Evolutionary conservation across 2,888 invertebrate species (phyloP), one percentile per base, ranked within the genome.

Genomic region (Drosophila rellima): DNA sequence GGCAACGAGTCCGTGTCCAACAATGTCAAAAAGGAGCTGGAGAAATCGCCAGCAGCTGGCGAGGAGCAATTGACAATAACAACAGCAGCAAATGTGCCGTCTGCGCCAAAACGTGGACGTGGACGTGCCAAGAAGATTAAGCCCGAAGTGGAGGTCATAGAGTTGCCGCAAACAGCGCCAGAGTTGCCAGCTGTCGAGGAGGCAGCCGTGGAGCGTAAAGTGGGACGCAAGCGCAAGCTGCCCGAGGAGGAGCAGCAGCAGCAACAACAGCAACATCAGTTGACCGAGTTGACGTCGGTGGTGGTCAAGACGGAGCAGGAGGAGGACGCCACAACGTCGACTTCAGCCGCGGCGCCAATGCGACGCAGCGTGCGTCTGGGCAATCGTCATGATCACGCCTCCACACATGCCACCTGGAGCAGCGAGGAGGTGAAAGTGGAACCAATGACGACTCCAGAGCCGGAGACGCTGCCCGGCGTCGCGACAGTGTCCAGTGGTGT

Each of bases 301-400:
- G 50, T 65, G 6, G 70, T 81, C 6, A 91, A 88, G 67, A 68
- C 76, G 1, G 90, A 89, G n/a, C 85, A 83, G 4, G 85, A 89
- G 20, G 77, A 70, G 10, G 63, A 66, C 35, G 37, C 48, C 47
- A 7, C 26, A 10, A 66, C 60, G 29, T 69, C 54, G n/a, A 78
- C 17, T 13, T 37, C 74, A 62, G 67, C 51, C 68, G 73, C 40
- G 4, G 20, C 40, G 18, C 40, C 40, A 13, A 92, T 87, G 74
- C 80, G 92, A 7, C 89, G 92, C 31, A 92, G 92, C 50, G 92
- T 91, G 17, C 90, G 92, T 2, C 65, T 92, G 56, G 92, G 91
- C 35, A 91, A 91, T 72, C 90, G 91, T 1, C 78, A 87, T 40
- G 92, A 91, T 77, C 70, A 50, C 7, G 51, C 37, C 7, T 42